Percentiles rank a stretch among this genome's conserved stretches.
These are phyloP conservation scores for Gymnopithys bicolor DNA, from an alignment of 2,797 vertebrate genomes.

Conservation along the genomic window DNA sequence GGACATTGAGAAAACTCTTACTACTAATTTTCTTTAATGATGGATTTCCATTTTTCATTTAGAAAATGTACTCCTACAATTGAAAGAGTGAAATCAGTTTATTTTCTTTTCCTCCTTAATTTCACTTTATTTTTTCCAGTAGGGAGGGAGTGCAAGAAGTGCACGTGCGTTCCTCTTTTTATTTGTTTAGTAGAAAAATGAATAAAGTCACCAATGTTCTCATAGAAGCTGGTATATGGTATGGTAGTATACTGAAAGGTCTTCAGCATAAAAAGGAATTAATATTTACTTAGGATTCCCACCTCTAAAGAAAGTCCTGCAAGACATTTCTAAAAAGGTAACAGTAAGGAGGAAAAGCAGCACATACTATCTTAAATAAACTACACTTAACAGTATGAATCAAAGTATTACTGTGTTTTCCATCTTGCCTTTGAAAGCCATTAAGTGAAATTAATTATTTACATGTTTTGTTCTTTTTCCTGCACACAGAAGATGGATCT, in stretches of 20 bases:
- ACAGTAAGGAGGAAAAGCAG: neutral
- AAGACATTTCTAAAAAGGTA: constrained; percentile 7
- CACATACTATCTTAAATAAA: constrained; percentile 32
- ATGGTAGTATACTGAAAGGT: neutral
- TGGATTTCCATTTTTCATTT: neutral
- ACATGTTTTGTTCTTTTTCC: constrained; percentile 1
- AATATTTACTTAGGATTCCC: neutral
- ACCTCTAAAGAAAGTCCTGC: neutral
- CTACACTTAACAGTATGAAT: neutral
- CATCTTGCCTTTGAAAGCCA: constrained; percentile 26
- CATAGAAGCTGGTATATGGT: neutral
- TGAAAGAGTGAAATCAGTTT: neutral
- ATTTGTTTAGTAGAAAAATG: neutral
- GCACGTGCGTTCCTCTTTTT: neutral
- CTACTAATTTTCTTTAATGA: neutral
- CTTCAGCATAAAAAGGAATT: neutral
- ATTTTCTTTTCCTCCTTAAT: neutral
- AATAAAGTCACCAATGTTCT: neutral
- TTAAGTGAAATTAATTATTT: constrained; percentile 58
- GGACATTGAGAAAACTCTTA: neutral
- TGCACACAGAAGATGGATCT: neutral
- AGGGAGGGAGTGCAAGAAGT: neutral
- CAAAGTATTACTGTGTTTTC: neutral
- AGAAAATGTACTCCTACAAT: neutral
- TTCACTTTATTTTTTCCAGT: neutral